Evolutionary conservation across 1,140 invertebrate genomes (phyloP).

Genomic region (Apis florea): DNA sequence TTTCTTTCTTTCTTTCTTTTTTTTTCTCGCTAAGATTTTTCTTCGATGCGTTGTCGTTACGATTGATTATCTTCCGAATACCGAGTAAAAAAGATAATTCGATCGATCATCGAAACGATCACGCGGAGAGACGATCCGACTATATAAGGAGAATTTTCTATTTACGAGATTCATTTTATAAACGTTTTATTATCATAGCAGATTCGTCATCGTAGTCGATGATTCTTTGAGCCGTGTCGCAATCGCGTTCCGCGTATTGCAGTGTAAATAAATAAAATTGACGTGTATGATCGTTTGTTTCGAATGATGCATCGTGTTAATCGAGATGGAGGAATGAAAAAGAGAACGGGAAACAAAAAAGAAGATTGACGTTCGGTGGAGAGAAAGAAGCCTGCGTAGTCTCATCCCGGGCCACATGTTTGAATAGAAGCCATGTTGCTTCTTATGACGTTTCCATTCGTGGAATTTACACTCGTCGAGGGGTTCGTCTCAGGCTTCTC

Average conservation of each 20-base stretch:
- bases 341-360: conserved; percentile 14
- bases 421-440: conserved; percentile 43
- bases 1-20: too few relatives aligned
- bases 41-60: too few relatives aligned
- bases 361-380: not conserved
- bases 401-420: conserved; percentile 47
- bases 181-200: not conserved
- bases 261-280: conserved; percentile 60
- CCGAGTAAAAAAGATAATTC: too few relatives aligned
- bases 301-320: conserved; percentile 44
- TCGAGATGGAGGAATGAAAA: conserved; percentile 25
- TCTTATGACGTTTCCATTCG: conserved; percentile 27
- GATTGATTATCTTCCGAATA: too few relatives aligned
- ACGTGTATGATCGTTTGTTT: conserved; percentile 46
- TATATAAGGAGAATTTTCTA: not conserved
- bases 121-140: not conserved
- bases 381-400: conserved; percentile 44
- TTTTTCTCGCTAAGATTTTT: too few relatives aligned
- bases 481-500: too few relatives aligned
- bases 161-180: not conserved
- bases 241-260: conserved; percentile 55
- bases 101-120: too few relatives aligned
- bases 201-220: conserved; percentile 24
- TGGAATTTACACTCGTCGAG: conserved; percentile 12
- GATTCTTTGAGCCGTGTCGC: conserved; percentile 9